Evolutionary conservation across 2,888 invertebrate genomes (phyloP).

Genomic region (Aplocera efformata): DNA sequence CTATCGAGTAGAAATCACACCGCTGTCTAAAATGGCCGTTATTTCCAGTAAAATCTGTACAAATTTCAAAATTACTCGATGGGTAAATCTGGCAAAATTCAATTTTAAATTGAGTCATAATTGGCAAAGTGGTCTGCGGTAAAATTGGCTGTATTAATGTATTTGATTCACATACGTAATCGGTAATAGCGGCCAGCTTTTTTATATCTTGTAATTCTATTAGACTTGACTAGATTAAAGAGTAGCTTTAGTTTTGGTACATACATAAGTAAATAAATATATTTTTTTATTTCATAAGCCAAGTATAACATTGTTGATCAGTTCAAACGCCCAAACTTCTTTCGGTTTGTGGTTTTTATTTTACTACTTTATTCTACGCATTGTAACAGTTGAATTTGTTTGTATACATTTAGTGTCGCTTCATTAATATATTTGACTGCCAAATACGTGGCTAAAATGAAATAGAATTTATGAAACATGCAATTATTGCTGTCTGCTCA

Average conservation of each 20-base stretch:
- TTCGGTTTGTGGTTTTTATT: no score
- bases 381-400: no score
- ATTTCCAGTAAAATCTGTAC: conserved; percentile 52
- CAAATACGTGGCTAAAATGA: no score
- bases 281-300: no score
- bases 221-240: conserved; percentile 44
- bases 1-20: conserved; percentile 61
- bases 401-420: no score
- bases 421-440: no score
- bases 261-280: not conserved
- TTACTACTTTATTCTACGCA: no score
- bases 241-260: conserved; percentile 26
- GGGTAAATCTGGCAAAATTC: conserved; percentile 79
- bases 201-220: conserved; percentile 46
- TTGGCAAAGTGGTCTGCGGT: conserved; percentile 44
- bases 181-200: conserved; percentile 72
- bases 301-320: no score
- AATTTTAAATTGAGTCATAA: conserved; percentile 34
- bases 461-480: no score
- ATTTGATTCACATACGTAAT: conserved; percentile 37
- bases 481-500: no score
- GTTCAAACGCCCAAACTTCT: no score
- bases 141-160: conserved; percentile 53
- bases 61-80: conserved; percentile 34
- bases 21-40: conserved; percentile 67